Percentiles rank a stretch among this genome's conserved stretches.
These are phyloP conservation scores for Microplitis demolitor DNA, from an alignment of 1,140 invertebrate species.

Conservation along the genomic window DNA sequence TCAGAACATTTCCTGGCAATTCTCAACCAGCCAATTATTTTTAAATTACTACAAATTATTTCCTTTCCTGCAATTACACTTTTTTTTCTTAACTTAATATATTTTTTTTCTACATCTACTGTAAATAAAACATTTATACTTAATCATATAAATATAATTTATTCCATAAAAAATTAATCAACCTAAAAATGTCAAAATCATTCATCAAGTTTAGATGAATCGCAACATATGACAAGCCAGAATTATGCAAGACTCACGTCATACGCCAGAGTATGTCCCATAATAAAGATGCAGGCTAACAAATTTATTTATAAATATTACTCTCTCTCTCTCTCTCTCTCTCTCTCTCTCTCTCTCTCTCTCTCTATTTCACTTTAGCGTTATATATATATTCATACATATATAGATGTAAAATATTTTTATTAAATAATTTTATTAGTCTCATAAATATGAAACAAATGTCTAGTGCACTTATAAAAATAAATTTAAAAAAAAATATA, in stretches of 20 bases:
- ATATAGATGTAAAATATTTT: too few species aligned
- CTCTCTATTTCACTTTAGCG: too few species aligned
- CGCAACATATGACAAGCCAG: neutral
- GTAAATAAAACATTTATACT: neutral
- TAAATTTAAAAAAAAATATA: too few species aligned
- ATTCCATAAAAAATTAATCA: neutral
- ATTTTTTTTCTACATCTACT: too few species aligned
- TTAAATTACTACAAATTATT: constrained; percentile 11
- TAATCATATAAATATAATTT: neutral
- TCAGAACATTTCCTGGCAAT: constrained; percentile 7
- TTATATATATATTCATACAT: too few species aligned
- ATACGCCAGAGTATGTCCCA: neutral
- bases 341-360: neutral
- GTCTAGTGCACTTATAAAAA: too few species aligned
- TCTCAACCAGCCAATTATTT: constrained; percentile 20
- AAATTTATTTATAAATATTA: constrained; percentile 7
- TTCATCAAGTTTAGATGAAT: constrained; percentile 2
- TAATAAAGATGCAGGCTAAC: neutral
- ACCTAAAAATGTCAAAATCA: constrained; percentile 5
- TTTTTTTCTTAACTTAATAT: too few species aligned
- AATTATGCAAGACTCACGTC: constrained; percentile 16
- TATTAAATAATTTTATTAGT: too few species aligned
- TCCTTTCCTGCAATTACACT: neutral
- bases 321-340: neutral
- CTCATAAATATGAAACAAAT: too few species aligned